phyloP scores from a whole-genome alignment of 2,797 vertebrate genomes.

The Liparis tanakae region DNA sequence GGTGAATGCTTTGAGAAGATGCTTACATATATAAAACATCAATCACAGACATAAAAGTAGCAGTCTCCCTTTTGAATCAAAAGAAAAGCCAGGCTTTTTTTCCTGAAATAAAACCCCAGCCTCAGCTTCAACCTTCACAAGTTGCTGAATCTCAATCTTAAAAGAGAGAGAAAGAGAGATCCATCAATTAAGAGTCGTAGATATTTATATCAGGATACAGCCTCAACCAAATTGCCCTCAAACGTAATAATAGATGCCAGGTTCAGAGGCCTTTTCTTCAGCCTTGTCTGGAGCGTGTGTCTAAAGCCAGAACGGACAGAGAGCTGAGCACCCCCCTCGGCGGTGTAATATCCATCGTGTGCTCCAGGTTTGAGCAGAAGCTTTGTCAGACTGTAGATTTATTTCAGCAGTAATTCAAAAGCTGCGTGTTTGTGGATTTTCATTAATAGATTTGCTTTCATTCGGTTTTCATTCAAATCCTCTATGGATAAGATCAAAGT shows the following conservation, averaged over 20 bases:
- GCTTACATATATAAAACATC: background rate
- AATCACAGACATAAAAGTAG: background rate
- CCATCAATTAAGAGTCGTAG: background rate
- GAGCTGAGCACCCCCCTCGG: slow-evolving; percentile 4
- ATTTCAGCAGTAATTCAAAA: slow-evolving; percentile 12
- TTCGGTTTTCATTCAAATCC: slow-evolving; percentile 16
- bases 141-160: background rate
- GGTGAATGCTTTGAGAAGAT: too few species aligned
- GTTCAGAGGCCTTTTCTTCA: background rate
- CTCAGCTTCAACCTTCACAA: background rate
- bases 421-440: slow-evolving; percentile 20
- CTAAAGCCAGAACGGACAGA: slow-evolving; percentile 3
- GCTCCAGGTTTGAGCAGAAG: background rate
- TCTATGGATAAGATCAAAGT: background rate
- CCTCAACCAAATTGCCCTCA: background rate
- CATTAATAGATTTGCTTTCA: slow-evolving; percentile 3
- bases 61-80: background rate
- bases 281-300: slow-evolving; percentile 16
- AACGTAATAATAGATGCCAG: background rate
- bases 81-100: background rate
- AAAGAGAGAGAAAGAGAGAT: background rate
- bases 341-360: background rate
- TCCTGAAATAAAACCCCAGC: slow-evolving; percentile 1
- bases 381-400: slow-evolving; percentile 11
- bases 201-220: background rate